Evolutionary conservation across 2,797 vertebrate genomes (phyloP).

Genomic region (Periparus ater): DNA sequence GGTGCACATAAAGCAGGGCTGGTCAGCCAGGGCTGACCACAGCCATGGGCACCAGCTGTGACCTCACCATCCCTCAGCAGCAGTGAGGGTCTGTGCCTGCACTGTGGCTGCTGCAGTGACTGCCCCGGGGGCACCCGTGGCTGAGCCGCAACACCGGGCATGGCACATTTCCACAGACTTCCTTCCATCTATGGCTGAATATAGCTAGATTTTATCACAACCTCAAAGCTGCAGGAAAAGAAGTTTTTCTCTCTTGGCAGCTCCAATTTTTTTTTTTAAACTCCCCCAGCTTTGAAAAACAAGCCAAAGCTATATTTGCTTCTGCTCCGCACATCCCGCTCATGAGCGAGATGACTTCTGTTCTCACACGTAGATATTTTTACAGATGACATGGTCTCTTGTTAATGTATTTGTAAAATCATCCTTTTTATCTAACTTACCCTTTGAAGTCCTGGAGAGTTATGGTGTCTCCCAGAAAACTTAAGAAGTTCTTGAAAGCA

Average conservation of each 20-base stretch:
- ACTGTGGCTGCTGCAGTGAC: rapidly evolving
- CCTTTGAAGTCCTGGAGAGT: constrained; percentile 97
- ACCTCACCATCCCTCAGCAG: not conserved
- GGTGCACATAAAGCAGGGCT: not conserved
- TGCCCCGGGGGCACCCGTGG: rapidly evolving
- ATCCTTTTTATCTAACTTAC: constrained; percentile 58
- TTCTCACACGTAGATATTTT: constrained; percentile 27
- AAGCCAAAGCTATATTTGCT: constrained; percentile 58
- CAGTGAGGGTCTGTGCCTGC: rapidly evolving
- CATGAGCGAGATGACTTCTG: constrained; percentile 31
- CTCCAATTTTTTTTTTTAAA: not conserved
- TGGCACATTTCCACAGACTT: not conserved
- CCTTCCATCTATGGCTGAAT: not conserved
- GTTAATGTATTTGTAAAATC: constrained; percentile 8
- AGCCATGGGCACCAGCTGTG: rapidly evolving
- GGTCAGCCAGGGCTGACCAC: not conserved
- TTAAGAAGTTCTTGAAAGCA: constrained; percentile 91
- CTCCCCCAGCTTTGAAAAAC: constrained; percentile 31
- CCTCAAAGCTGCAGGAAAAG: not conserved
- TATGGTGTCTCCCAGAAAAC: constrained; percentile 88
- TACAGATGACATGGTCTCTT: not conserved
- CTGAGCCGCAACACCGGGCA: rapidly evolving
- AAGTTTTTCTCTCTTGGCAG: constrained; percentile 26
- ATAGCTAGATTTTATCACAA: not conserved
- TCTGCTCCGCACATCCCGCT: constrained; percentile 34